phyloP scores from a whole-genome alignment of 2,888 invertebrate genomes.

The Odontomyia ornata region DNA sequence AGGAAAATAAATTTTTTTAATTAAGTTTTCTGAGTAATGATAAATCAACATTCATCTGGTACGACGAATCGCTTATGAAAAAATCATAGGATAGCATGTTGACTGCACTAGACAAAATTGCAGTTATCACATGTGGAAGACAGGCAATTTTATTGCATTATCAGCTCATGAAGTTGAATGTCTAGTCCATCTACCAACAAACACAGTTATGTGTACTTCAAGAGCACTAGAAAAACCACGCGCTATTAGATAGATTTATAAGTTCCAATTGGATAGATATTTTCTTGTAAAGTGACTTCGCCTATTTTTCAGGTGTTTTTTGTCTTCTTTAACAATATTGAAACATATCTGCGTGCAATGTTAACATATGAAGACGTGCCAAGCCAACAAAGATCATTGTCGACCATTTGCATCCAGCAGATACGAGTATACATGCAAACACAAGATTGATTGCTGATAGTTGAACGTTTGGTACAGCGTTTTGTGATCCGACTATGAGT shows the following conservation, averaged over 20 bases:
- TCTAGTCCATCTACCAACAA: constrained; percentile 19
- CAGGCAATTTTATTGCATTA: neutral
- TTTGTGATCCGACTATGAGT: neutral
- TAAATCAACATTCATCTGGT: too few relatives aligned
- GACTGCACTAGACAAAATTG: too few relatives aligned
- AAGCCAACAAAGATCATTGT: constrained; percentile 2
- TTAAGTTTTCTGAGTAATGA: too few relatives aligned
- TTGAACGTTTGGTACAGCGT: neutral
- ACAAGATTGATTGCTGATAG: neutral
- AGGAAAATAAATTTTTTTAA: too few relatives aligned
- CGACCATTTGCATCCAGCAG: neutral
- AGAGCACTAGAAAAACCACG: neutral
- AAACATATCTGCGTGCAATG: neutral
- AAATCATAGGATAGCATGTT: too few relatives aligned
- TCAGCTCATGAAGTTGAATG: constrained; percentile 39
- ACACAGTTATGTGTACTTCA: neutral
- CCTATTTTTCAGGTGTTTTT: neutral
- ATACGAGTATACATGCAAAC: neutral
- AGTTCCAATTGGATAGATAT: neutral
- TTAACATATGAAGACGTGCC: neutral
- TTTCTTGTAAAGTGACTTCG: neutral
- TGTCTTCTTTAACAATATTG: neutral
- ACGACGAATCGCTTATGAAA: too few relatives aligned
- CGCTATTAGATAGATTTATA: neutral
- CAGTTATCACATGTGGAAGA: neutral